Evolutionary conservation across 2,113 vertebrate genomes (phyloP).

Genomic region (Elgaria multicarinata): DNA sequence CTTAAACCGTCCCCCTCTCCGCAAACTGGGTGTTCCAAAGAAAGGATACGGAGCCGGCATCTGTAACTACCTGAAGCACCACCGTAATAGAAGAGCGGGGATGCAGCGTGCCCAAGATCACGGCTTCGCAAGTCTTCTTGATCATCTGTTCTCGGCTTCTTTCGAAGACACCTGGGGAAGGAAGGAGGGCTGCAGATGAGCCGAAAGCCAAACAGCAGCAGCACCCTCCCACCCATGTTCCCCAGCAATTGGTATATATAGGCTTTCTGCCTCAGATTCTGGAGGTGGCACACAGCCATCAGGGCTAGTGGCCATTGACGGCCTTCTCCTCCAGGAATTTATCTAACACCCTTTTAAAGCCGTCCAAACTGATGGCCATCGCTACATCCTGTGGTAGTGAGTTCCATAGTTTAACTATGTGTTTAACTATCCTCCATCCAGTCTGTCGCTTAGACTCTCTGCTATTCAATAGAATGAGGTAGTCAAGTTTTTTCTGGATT

Average conservation of each 20-base stretch:
- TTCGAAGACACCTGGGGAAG: constrained; percentile 82
- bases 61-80: constrained; percentile 88
- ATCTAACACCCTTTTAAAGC: too few species aligned
- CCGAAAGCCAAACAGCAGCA: neutral
- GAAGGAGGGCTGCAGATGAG: fast-evolving
- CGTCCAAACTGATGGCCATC: too few species aligned
- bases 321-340: too few species aligned
- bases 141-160: constrained; percentile 88
- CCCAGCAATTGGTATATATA: too few species aligned
- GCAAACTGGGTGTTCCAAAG: fast-evolving
- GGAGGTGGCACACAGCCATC: too few species aligned
- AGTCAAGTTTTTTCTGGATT: neutral
- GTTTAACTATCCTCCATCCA: too few species aligned
- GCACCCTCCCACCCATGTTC: too few species aligned
- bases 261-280: too few species aligned
- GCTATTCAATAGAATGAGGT: neutral
- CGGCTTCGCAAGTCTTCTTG: constrained; percentile 85
- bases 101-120: constrained; percentile 83
- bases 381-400: too few species aligned
- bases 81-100: constrained; percentile 90
- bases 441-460: too few species aligned
- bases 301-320: too few species aligned
- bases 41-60: constrained; percentile 93
- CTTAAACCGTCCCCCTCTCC: neutral
- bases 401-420: too few species aligned